Percentiles rank a stretch among this genome's conserved stretches.
phyloP scores from a whole-genome alignment of 1,140 invertebrate species.

The Tyrophagus putrescentiae region DNA sequence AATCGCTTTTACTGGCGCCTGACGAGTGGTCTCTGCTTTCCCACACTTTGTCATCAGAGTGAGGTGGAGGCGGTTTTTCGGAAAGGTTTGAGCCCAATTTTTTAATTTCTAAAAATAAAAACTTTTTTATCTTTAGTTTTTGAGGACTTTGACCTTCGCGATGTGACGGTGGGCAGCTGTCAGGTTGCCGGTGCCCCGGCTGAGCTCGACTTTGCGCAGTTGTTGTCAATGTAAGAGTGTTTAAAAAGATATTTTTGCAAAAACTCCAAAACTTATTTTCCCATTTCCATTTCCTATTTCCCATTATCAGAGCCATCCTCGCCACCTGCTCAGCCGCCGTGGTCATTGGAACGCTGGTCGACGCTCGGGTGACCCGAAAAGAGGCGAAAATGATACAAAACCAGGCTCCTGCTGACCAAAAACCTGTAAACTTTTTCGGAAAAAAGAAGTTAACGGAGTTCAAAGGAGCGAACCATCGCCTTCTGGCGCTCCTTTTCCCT shows the following conservation, averaged over 20 bases:
- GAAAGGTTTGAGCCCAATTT: conserved; percentile 3
- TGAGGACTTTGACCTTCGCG: background rate
- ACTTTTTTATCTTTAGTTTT: background rate
- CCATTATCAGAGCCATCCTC: background rate
- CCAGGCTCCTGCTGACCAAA: too few species aligned
- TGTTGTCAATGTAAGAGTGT: background rate
- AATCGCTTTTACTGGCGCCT: conserved; percentile 4
- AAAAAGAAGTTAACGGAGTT: too few species aligned
- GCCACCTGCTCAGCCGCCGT: background rate
- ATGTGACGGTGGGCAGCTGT: background rate
- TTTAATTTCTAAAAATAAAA: background rate
- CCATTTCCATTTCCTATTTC: background rate
- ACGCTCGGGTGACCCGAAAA: too few species aligned
- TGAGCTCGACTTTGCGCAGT: background rate
- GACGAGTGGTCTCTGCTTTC: conserved; percentile 4
- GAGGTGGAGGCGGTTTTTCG: background rate
- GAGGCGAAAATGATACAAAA: too few species aligned
- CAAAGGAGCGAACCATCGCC: too few species aligned
- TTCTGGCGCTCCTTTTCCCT: too few species aligned
- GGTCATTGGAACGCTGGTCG: conserved; percentile 10
- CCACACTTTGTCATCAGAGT: background rate
- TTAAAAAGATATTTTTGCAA: background rate
- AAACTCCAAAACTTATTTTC: background rate
- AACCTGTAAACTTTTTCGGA: too few species aligned
- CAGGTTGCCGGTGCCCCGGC: background rate